These are phyloP conservation scores for Chionis minor DNA, from an alignment of 2,113 vertebrate genomes.

Conservation along the genomic window DNA sequence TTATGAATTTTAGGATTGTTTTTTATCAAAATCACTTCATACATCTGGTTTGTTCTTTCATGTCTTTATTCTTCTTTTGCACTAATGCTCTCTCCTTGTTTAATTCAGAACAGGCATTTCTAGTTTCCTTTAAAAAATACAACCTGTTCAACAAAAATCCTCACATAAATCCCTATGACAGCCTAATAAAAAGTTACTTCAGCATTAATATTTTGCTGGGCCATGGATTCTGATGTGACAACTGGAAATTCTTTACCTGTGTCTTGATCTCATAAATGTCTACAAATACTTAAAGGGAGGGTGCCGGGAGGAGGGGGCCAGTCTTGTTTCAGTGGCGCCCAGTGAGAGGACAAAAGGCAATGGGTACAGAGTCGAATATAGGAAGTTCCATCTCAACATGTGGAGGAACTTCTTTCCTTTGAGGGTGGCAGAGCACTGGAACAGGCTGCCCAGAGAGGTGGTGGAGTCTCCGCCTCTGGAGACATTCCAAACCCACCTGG, in stretches of 20 bases:
- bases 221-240: neutral
- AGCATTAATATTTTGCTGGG: neutral
- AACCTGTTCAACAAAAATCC: neutral
- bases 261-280: neutral
- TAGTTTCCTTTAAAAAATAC: neutral
- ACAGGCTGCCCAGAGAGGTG: no score
- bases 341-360: no score
- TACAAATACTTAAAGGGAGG: no score
- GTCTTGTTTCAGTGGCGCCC: no score
- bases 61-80: neutral
- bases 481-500: no score
- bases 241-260: neutral
- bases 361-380: no score
- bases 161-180: neutral
- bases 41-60: neutral
- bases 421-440: no score
- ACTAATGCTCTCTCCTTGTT: neutral
- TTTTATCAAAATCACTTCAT: neutral
- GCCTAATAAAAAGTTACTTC: neutral
- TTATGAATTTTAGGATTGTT: neutral
- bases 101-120: neutral
- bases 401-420: no score
- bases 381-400: no score
- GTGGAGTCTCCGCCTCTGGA: no score
- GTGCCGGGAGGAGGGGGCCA: no score